These are phyloP conservation scores for Mycteria americana DNA, from an alignment of 2,797 vertebrate species.

Conservation along the genomic window DNA sequence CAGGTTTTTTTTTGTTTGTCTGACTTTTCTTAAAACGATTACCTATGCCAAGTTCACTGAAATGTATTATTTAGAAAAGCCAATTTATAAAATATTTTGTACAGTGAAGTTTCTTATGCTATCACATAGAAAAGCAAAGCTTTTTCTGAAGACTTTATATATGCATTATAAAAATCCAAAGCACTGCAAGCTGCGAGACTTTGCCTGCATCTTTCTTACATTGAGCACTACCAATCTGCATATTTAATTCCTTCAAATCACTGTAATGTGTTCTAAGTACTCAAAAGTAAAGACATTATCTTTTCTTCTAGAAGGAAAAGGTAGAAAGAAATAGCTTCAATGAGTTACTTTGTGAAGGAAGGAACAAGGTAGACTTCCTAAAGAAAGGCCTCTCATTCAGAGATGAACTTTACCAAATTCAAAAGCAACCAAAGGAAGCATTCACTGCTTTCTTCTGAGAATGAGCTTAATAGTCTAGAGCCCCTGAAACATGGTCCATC, in stretches of 20 bases:
- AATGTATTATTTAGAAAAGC: not conserved
- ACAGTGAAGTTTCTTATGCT: not conserved
- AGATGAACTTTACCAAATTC: conserved; percentile 7
- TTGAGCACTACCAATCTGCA: not conserved
- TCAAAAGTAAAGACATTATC: not conserved
- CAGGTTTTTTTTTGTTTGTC: not conserved
- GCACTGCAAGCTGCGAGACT: not conserved
- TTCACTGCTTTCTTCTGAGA: conserved; percentile 15
- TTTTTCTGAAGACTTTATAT: not conserved
- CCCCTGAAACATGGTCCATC: not conserved
- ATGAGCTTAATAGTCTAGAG: not conserved
- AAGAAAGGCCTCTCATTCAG: conserved; percentile 9
- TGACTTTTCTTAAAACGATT: not conserved
- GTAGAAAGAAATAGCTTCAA: conserved; percentile 12
- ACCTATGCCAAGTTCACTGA: not conserved
- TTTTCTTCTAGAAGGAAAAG: conserved; percentile 13
- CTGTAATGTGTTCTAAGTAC: not conserved
- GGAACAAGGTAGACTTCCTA: conserved; percentile 26
- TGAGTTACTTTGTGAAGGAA: not conserved
- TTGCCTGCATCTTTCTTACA: not conserved
- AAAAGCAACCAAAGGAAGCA: not conserved
- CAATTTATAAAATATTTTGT: not conserved
- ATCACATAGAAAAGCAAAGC: not conserved
- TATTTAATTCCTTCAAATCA: not conserved
- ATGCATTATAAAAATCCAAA: not conserved